Conservation (phyloP, 2,113 vertebrate species). For the Daubentonia madagascariensis region DNA sequence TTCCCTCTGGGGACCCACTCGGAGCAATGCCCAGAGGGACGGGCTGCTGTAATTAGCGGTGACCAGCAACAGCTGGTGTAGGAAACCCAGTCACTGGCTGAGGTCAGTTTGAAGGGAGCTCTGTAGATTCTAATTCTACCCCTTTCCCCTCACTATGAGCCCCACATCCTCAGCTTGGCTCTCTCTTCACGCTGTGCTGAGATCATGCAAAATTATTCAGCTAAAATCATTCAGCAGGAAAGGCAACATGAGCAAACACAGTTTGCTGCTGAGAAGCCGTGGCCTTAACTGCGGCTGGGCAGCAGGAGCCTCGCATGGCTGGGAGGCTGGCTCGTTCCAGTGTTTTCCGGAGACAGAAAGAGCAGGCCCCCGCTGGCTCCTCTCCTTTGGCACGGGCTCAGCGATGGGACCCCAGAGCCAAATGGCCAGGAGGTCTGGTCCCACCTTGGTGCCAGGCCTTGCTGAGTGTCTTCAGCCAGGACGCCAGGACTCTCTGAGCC, state of each 20-base stretch:
- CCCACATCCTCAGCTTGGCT: background rate
- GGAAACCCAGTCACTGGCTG: background rate
- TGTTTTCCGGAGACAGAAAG: background rate
- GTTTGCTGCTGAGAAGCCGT: slow-evolving; percentile 53
- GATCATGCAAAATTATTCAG: slow-evolving; percentile 73
- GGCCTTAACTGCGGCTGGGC: slow-evolving; percentile 38
- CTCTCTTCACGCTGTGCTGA: slow-evolving; percentile 56
- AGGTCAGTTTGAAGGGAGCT: background rate
- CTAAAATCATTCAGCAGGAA: slow-evolving; percentile 59
- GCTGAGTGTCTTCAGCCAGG: background rate
- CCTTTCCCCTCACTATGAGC: background rate
- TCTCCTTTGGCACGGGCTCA: background rate
- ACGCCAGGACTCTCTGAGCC: background rate
- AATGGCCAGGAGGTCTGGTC: background rate
- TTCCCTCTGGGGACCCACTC: background rate
- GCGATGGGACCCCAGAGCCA: background rate
- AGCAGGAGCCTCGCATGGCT: background rate
- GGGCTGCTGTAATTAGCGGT: background rate
- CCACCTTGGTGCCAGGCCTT: background rate
- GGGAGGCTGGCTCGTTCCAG: background rate
- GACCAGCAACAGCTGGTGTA: background rate
- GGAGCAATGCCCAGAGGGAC: background rate
- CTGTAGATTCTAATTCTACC: background rate
- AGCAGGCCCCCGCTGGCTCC: background rate
- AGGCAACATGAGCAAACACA: background rate